These are phyloP conservation scores for Argynnis bischoffii DNA, from an alignment of 2,888 invertebrate genomes.

Conservation along the genomic window DNA sequence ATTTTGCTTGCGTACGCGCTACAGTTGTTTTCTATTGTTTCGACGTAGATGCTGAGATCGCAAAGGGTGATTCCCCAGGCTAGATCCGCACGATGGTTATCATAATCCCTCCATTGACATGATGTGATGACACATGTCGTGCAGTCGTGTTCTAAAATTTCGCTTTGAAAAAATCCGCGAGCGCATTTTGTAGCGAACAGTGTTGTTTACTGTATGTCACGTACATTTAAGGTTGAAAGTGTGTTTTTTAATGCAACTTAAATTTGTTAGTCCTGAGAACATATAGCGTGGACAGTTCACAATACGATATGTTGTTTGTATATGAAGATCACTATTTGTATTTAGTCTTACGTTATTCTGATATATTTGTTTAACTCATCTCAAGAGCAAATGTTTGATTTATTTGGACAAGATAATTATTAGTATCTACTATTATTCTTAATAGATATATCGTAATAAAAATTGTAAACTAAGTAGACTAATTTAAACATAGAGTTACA, in stretches of 20 bases:
- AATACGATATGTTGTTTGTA: conserved; percentile 68
- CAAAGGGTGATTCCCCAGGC: conserved; percentile 78
- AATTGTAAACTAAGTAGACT: too few relatives aligned
- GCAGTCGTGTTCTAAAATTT: conserved; percentile 75
- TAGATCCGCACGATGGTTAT: conserved; percentile 81
- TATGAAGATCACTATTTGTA: conserved; percentile 67
- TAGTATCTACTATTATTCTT: conserved; percentile 17
- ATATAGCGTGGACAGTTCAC: conserved; percentile 65
- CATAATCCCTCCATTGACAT: conserved; percentile 82
- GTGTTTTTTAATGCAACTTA: conserved; percentile 30
- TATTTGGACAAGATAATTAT: conserved; percentile 44
- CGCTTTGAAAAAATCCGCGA: conserved; percentile 62
- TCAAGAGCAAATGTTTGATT: conserved; percentile 50
- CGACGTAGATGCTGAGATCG: conserved; percentile 62
- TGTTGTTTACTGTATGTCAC: conserved; percentile 46
- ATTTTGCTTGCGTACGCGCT: conserved; percentile 36
- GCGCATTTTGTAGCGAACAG: conserved; percentile 41
- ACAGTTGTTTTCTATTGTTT: conserved; percentile 54
- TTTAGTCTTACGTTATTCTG: conserved; percentile 58
- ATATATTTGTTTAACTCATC: conserved; percentile 60
- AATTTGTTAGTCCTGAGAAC: conserved; percentile 64
- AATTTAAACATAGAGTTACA: too few relatives aligned
- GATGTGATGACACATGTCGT: conserved; percentile 83
- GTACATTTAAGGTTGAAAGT: conserved; percentile 47
- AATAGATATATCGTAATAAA: too few relatives aligned